Conservation (phyloP, 2,797 vertebrate species). For the Anisognathus igniventris region DNA sequence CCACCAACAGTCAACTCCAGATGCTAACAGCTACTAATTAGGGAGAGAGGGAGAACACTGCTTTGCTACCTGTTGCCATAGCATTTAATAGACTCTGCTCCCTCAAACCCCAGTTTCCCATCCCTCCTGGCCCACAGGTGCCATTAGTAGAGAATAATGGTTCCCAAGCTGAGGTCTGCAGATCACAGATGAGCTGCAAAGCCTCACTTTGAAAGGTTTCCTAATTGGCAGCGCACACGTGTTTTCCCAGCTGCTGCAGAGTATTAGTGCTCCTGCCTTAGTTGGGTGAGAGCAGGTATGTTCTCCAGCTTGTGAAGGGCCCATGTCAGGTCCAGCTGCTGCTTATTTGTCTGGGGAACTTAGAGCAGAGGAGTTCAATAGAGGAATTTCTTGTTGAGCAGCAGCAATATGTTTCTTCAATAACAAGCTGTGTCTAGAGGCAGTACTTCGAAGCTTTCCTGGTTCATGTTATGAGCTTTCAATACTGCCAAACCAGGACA, state of each 20-base stretch:
- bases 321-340: not conserved
- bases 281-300: not conserved
- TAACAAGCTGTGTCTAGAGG: not conserved
- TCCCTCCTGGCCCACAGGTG: conserved; percentile 11
- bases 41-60: not conserved
- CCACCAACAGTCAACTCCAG: not conserved
- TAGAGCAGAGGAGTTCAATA: not conserved
- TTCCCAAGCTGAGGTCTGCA: conserved; percentile 13
- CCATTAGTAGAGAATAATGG: conserved; percentile 42
- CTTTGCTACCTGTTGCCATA: conserved; percentile 54
- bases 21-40: conserved; percentile 48
- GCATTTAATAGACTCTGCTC: conserved; percentile 33
- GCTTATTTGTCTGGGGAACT: not conserved
- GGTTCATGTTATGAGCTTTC: not conserved
- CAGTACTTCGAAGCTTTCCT: not conserved
- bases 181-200: conserved; percentile 39
- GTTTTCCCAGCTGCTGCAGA: not conserved
- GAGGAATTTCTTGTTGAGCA: not conserved
- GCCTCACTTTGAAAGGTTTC: conserved; percentile 26
- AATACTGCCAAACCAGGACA: not conserved
- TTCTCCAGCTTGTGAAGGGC: not conserved
- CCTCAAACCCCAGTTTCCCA: conserved; percentile 1
- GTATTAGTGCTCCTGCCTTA: not conserved
- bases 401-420: not conserved
- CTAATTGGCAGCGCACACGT: not conserved